Conservation (phyloP, 2,888 invertebrate species). For the Sarcophaga variegata region DNA sequence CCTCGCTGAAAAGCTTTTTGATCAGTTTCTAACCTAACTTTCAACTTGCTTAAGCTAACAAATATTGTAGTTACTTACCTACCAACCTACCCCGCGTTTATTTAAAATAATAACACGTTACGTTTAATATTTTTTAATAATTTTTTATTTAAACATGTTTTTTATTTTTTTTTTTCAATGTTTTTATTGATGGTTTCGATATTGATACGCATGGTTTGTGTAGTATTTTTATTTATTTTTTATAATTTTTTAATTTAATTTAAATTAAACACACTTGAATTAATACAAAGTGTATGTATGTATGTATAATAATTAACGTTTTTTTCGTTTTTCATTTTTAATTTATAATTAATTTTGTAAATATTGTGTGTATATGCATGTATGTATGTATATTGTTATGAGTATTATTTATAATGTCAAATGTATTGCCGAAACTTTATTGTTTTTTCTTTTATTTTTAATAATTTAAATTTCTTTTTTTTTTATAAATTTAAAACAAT, state of each 20-base stretch:
- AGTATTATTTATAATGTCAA: no score
- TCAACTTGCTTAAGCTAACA: no score
- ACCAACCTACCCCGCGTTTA: no score
- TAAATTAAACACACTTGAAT: background rate
- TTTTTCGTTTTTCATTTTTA: background rate
- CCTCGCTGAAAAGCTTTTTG: no score
- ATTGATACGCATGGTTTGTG: constrained; percentile 56
- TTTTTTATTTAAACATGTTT: constrained; percentile 49
- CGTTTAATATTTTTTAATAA: background rate
- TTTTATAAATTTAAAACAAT: constrained; percentile 18
- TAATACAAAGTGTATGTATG: background rate
- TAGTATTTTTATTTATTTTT: constrained; percentile 31
- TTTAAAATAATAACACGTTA: background rate
- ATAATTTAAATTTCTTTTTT: constrained; percentile 8
- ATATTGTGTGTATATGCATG: no score
- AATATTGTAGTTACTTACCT: no score
- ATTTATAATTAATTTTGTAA: background rate
- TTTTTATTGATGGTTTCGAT: constrained; percentile 41
- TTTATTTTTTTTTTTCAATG: constrained; percentile 23
- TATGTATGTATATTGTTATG: no score
- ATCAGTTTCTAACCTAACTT: no score
- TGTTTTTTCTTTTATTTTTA: background rate
- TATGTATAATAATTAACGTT: background rate
- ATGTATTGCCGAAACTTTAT: background rate
- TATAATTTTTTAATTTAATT: constrained; percentile 20